phyloP scores from a whole-genome alignment of 1,140 invertebrate genomes.

The Antheraea pernyi region DNA sequence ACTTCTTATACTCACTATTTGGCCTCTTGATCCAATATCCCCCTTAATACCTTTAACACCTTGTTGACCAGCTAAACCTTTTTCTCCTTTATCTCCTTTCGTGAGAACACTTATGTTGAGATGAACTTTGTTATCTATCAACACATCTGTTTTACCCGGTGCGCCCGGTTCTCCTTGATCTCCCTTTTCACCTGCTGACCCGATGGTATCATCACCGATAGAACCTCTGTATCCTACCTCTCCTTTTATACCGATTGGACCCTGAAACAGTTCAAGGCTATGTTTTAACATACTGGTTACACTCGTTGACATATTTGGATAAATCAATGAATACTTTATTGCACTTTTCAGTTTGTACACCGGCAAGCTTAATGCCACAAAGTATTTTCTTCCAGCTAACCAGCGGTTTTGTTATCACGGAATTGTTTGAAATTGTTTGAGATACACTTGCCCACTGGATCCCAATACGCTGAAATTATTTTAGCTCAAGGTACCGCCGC shows the following conservation, averaged over 20 bases:
- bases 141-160: constrained; percentile 49
- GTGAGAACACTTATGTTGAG: constrained; percentile 54
- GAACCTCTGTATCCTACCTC: constrained; percentile 80
- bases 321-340: too few relatives aligned
- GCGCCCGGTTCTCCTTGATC: constrained; percentile 74
- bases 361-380: too few relatives aligned
- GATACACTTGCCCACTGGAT: too few relatives aligned
- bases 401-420: too few relatives aligned
- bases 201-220: constrained; percentile 78
- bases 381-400: too few relatives aligned
- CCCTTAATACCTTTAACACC: constrained; percentile 81
- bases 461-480: too few relatives aligned
- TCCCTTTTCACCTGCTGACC: constrained; percentile 80
- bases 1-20: constrained; percentile 61
- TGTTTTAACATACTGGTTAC: background rate
- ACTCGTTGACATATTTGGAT: too few relatives aligned
- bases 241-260: constrained; percentile 78
- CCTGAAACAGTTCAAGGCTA: constrained; percentile 36
- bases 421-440: too few relatives aligned
- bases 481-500: too few relatives aligned
- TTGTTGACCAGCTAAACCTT: constrained; percentile 55
- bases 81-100: constrained; percentile 71
- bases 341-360: too few relatives aligned
- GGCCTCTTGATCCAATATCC: constrained; percentile 78
- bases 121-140: constrained; percentile 34